Evolutionary conservation across 2,113 vertebrate genomes (phyloP).

Genomic region (Dendrocopos noguchii): DNA sequence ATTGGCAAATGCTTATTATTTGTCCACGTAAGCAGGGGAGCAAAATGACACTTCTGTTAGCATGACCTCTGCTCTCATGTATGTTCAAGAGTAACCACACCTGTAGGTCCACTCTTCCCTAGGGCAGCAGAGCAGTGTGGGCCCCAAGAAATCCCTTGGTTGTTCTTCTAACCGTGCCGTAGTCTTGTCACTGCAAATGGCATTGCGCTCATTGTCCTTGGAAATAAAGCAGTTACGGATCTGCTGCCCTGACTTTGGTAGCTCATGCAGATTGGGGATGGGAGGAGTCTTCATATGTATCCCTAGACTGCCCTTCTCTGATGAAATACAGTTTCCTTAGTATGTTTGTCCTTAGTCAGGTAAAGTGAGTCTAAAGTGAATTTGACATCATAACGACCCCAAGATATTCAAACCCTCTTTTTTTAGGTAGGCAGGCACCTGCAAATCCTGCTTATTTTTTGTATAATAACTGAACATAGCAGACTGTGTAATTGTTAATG

Average conservation of each 20-base stretch:
- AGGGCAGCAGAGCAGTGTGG: background rate
- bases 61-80: background rate
- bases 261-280: background rate
- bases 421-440: background rate
- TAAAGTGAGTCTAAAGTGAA: background rate
- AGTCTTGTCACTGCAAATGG: background rate
- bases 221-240: background rate
- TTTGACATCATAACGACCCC: background rate
- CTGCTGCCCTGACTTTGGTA: background rate
- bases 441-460: background rate
- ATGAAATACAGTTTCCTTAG: background rate
- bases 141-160: background rate
- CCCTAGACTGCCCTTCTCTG: background rate
- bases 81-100: background rate
- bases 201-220: background rate
- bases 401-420: background rate
- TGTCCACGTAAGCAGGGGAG: background rate
- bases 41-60: background rate
- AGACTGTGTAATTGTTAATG: background rate
- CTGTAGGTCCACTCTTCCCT: background rate
- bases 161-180: accelerated
- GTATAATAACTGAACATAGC: background rate
- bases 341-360: background rate
- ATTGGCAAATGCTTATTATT: background rate
- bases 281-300: background rate